Evolutionary conservation across 2,888 invertebrate genomes (phyloP).

Genomic region (Galerucella pusilla): DNA sequence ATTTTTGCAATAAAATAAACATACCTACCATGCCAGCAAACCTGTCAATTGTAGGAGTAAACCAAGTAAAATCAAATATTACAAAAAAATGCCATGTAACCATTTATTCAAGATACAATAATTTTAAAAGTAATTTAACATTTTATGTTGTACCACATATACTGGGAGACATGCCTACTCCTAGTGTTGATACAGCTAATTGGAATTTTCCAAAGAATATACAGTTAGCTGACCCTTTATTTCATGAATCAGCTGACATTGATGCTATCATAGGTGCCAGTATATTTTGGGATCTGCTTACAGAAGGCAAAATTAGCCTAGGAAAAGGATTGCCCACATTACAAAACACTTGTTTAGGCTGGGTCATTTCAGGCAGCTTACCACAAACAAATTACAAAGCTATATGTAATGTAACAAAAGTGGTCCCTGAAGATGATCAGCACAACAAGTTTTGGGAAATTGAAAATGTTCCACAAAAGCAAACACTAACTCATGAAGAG

Average conservation of each 20-base stretch:
- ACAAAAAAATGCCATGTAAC: constrained; percentile 6
- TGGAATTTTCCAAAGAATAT: constrained; percentile 26
- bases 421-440: constrained; percentile 32
- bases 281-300: constrained; percentile 39
- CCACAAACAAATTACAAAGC: neutral
- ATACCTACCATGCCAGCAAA: constrained; percentile 11
- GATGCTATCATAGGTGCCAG: constrained; percentile 35
- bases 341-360: constrained; percentile 35
- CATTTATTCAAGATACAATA: constrained; percentile 6
- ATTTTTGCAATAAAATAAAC: constrained; percentile 15
- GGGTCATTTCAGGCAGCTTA: constrained; percentile 25
- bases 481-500: constrained; percentile 19
- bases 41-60: constrained; percentile 25
- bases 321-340: constrained; percentile 30
- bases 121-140: constrained; percentile 14
- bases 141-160: constrained; percentile 35
- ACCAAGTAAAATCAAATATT: constrained; percentile 16
- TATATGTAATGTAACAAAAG: constrained; percentile 28
- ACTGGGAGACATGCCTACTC: constrained; percentile 24
- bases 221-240: constrained; percentile 28
- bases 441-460: constrained; percentile 35
- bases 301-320: constrained; percentile 30
- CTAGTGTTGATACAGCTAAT: neutral
- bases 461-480: constrained; percentile 8
- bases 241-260: constrained; percentile 25